A percentile compares a stretch with the other conserved stretches of the same genome.
Conservation (phyloP, 1,140 invertebrate species). For the Leptinotarsa lineolata region DNA sequence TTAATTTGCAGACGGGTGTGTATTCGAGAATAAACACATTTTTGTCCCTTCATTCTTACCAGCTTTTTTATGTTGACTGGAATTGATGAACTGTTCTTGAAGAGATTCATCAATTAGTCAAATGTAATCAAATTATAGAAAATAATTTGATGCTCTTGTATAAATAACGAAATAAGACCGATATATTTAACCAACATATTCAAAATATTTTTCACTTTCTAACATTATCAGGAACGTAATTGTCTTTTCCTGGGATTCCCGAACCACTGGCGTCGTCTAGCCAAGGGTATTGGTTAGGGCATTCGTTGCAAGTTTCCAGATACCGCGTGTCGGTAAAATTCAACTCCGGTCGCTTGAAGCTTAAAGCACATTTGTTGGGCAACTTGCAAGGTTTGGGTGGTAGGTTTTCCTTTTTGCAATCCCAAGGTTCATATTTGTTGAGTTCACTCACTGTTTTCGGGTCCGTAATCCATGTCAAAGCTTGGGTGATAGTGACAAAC, state of each 20-base stretch:
- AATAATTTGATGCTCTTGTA: neutral
- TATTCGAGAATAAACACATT: no score
- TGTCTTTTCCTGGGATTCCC: slow-evolving; percentile 75
- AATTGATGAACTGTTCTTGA: no score
- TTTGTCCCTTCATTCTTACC: no score
- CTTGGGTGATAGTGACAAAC: slow-evolving; percentile 89
- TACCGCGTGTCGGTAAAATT: slow-evolving; percentile 83
- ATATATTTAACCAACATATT: neutral
- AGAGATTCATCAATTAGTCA: no score
- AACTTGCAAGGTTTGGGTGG: slow-evolving; percentile 77
- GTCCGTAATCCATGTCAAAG: slow-evolving; percentile 88
- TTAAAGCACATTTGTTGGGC: slow-evolving; percentile 81
- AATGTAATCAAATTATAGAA: no score
- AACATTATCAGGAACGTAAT: slow-evolving; percentile 76
- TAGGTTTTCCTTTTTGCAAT: slow-evolving; percentile 73
- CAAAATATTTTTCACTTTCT: slow-evolving; percentile 14
- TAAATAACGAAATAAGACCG: neutral
- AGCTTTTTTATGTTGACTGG: no score
- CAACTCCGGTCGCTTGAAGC: slow-evolving; percentile 74
- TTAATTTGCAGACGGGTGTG: no score
- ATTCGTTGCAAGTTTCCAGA: slow-evolving; percentile 84
- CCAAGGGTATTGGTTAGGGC: slow-evolving; percentile 87
- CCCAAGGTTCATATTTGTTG: slow-evolving; percentile 78
- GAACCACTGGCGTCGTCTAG: slow-evolving; percentile 82
- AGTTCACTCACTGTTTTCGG: slow-evolving; percentile 73